Evolutionary conservation across 2,888 invertebrate genomes (phyloP).

Genomic region (Azorinus chamasolen): DNA sequence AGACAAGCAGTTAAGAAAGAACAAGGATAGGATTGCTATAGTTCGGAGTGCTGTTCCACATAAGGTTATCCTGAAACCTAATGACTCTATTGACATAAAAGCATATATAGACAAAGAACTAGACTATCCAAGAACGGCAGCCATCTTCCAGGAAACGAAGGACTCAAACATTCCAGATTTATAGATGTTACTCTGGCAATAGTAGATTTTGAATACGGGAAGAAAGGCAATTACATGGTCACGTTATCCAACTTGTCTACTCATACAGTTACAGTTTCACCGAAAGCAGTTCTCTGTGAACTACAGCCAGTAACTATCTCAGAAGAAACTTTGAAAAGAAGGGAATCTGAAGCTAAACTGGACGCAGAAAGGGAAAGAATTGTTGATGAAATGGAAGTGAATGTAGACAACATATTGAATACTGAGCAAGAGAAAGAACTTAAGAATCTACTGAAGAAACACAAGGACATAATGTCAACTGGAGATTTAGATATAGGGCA

Average conservation of each 20-base stretch:
- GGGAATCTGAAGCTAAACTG: too few relatives aligned
- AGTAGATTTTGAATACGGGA: constrained; percentile 6
- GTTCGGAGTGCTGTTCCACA: constrained; percentile 17
- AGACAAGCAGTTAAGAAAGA: constrained; percentile 22
- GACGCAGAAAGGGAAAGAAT: background rate
- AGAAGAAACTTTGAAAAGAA: background rate
- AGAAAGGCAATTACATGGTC: constrained; percentile 13
- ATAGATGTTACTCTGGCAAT: constrained; percentile 32
- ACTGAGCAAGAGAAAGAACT: background rate
- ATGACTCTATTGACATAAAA: constrained; percentile 13
- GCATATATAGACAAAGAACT: constrained; percentile 25
- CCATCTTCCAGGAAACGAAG: constrained; percentile 14
- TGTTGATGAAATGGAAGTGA: background rate
- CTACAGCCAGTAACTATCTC: constrained; percentile 21
- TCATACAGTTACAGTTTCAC: constrained; percentile 19
- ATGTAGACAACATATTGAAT: background rate
- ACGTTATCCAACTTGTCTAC: constrained; percentile 31
- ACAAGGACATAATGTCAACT: constrained; percentile 8
- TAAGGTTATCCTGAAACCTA: constrained; percentile 27
- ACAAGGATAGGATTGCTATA: constrained; percentile 16
- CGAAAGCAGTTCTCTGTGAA: constrained; percentile 31
- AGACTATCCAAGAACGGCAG: constrained; percentile 14
- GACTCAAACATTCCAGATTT: constrained; percentile 19
- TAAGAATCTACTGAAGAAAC: constrained; percentile 1
- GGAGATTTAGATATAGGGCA: background rate